Conservation (phyloP, 2,797 vertebrate genomes). For the Parotocinclus haroldoi region DNA sequence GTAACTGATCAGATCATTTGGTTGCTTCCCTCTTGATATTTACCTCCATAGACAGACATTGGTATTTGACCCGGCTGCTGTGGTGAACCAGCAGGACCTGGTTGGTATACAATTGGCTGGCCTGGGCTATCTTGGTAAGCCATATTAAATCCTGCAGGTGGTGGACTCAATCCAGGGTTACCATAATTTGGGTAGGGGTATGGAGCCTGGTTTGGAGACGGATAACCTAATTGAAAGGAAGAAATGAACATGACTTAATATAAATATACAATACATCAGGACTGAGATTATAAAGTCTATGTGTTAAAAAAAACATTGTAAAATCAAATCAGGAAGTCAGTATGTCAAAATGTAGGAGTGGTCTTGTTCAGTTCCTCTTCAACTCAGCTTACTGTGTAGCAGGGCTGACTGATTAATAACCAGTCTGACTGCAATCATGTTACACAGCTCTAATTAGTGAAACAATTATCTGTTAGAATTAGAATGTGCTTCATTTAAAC, state of each 20-base stretch:
- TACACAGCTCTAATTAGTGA: no score
- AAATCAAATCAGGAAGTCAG: no score
- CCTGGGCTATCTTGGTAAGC: constrained; percentile 49
- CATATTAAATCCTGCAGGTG: constrained; percentile 70
- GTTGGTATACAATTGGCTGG: constrained; percentile 68
- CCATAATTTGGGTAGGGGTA: constrained; percentile 75
- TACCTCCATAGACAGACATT: constrained; percentile 52
- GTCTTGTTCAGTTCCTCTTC: no score
- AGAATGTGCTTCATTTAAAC: no score
- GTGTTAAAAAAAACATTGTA: no score
- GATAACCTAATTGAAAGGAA: constrained; percentile 62
- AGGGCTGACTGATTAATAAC: no score
- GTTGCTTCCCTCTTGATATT: background rate
- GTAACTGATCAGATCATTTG: no score
- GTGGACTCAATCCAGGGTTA: constrained; percentile 59
- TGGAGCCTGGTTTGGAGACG: constrained; percentile 58
- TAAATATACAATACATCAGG: background rate
- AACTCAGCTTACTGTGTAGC: no score
- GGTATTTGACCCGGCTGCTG: constrained; percentile 25
- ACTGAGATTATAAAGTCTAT: no score
- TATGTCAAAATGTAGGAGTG: no score
- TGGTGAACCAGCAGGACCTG: constrained; percentile 51
- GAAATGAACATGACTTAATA: background rate
- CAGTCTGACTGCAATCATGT: no score
- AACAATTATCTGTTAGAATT: no score